Percentiles rank a stretch among this genome's conserved stretches.
Evolutionary conservation across 1,140 invertebrate species (phyloP).

Genomic region (Elymnias hypermnestra): DNA sequence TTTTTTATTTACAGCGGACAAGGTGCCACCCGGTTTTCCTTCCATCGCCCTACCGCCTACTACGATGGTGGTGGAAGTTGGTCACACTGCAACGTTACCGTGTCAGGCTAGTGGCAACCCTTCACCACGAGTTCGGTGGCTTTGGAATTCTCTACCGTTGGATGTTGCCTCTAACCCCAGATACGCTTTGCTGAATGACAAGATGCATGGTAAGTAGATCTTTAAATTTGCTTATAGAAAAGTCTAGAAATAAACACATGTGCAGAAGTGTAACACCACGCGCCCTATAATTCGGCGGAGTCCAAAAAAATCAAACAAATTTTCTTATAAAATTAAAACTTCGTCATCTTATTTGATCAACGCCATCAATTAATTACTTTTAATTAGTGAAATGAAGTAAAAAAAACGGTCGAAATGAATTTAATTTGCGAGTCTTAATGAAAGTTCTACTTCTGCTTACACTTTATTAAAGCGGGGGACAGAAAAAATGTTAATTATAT

Average conservation of each 20-base stretch:
- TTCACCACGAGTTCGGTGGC: constrained; percentile 91
- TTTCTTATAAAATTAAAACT: constrained; percentile 27
- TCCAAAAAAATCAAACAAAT: constrained; percentile 1
- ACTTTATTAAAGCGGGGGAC: constrained; percentile 35
- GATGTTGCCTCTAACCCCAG: constrained; percentile 89
- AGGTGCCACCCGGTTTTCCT: constrained; percentile 93
- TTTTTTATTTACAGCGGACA: constrained; percentile 82
- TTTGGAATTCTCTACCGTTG: constrained; percentile 93
- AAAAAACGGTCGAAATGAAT: constrained; percentile 43
- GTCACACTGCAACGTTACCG: constrained; percentile 90
- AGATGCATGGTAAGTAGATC: constrained; percentile 85
- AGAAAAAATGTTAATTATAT: constrained; percentile 49
- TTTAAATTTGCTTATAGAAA: no score
- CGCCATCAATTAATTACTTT: constrained; percentile 39
- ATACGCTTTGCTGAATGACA: constrained; percentile 87
- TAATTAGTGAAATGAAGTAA: constrained; percentile 47
- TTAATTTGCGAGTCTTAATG: constrained; percentile 50
- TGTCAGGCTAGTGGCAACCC: constrained; percentile 93
- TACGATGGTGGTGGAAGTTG: constrained; percentile 95
- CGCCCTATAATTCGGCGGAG: not conserved
- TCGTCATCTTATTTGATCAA: constrained; percentile 33
- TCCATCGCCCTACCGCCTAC: constrained; percentile 86
- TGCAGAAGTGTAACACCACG: no score
- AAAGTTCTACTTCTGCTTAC: constrained; percentile 38
- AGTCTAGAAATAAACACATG: no score